Conservation (phyloP, 2,888 invertebrate genomes). For the Thyatira batis region DNA sequence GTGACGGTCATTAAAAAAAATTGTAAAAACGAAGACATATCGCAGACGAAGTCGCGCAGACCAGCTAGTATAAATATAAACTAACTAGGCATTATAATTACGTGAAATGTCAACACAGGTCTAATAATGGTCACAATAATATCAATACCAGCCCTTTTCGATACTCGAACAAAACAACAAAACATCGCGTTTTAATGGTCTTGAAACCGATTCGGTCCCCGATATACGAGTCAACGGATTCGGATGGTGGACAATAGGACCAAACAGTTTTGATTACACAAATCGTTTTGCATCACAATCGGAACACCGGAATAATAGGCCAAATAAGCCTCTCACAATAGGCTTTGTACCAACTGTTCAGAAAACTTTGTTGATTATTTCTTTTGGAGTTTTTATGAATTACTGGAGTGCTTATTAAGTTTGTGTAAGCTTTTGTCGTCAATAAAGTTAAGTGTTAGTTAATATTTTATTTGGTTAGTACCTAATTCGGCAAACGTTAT, state of each 20-base stretch:
- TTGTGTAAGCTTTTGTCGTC: too few relatives aligned
- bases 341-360: not conserved
- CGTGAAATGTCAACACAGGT: too few relatives aligned
- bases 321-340: not conserved
- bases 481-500: too few relatives aligned
- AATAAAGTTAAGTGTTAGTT: too few relatives aligned
- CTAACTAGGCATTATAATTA: too few relatives aligned
- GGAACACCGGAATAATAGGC: not conserved
- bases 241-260: not conserved
- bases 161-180: not conserved
- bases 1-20: too few relatives aligned
- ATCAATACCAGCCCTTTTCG: too few relatives aligned
- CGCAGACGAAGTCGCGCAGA: too few relatives aligned
- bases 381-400: not conserved
- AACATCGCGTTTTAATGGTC: not conserved
- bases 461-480: too few relatives aligned
- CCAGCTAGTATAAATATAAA: too few relatives aligned
- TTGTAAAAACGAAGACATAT: too few relatives aligned
- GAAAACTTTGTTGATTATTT: not conserved
- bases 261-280: constrained; percentile 1
- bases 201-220: not conserved
- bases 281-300: constrained; percentile 5
- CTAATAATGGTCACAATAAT: too few relatives aligned
- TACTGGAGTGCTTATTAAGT: not conserved
- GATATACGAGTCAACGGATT: not conserved